Conservation (phyloP, 2,113 vertebrate species). For the Pseudolaguvia tuberculata region DNA sequence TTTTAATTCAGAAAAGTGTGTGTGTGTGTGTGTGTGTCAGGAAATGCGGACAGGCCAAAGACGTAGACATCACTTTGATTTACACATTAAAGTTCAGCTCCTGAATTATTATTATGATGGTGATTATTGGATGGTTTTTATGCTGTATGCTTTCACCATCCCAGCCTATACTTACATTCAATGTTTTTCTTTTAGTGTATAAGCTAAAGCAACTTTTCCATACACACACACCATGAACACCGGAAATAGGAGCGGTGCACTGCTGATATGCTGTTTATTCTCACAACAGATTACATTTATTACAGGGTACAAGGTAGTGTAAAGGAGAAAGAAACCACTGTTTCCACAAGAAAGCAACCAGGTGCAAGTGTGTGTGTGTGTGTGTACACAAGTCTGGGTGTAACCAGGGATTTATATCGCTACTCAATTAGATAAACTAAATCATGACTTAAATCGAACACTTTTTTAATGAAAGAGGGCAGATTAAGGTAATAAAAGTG, state of each 20-base stretch:
- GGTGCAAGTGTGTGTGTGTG: constrained; percentile 46
- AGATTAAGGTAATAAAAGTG: too few relatives aligned
- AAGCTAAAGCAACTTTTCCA: too few relatives aligned
- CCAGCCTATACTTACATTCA: neutral
- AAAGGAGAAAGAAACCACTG: constrained; percentile 69
- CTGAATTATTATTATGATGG: too few relatives aligned
- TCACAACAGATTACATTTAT: constrained; percentile 85
- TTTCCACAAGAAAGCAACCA: constrained; percentile 55
- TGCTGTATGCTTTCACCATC: too few relatives aligned
- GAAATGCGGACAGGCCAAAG: too few relatives aligned
- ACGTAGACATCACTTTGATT: too few relatives aligned
- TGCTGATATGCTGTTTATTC: constrained; percentile 82
- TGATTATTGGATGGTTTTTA: too few relatives aligned
- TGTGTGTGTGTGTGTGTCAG: constrained; percentile 25
- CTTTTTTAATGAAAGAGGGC: too few relatives aligned
- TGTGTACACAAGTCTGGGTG: constrained; percentile 43
- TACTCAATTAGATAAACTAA: neutral
- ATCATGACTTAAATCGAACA: too few relatives aligned
- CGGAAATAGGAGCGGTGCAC: neutral
- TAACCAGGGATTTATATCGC: neutral
- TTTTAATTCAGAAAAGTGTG: neutral
- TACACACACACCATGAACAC: neutral
- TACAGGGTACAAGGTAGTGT: constrained; percentile 79
- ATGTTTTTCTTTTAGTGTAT: too few relatives aligned
- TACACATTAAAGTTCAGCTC: too few relatives aligned